Base-by-base conservation (phyloP, 2,113 vertebrate species). In the Dipodomys ordii region DNA sequence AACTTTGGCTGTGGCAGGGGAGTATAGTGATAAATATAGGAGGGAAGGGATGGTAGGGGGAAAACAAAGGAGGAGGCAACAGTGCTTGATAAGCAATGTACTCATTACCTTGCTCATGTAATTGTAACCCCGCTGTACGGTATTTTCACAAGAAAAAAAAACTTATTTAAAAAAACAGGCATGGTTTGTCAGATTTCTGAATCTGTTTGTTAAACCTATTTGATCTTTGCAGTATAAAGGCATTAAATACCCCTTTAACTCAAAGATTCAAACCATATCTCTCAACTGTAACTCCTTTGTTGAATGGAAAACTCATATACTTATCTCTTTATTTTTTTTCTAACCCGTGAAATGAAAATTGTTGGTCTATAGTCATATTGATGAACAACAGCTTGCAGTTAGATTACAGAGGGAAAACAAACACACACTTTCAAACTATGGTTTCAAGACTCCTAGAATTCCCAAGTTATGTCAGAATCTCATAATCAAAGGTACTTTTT, bases 191-290 rank as follows among this genome's bases (percentile, higher is more conserved):
- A 88, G 16, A 30, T 83, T 83, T 82, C 67, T 73, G 35, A 77
- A 2, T 93, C 20, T n/a, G 6, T 39, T 72, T 92, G 49, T 83
- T 77, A 91, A 93, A 65, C 7, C 53, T 28, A 53, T 32, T 73
- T 11, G 11, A 64, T 92, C 92, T 18, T 49, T 67, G 30, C 22
- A 23, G 71, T 88, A 32, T 62, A 19, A 81, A 91, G 87, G 20
- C 32, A 74, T n/a, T 90, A 64, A 53, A 76, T 80, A 44, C 9
- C 28, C 22, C 60, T 89, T 94, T 84, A 65, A 91, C 22, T 44
- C 87, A 13, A 5, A 2, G 68, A 13, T 25, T 57, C 74, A 91
- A 74, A 57, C 73, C 72, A 10, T 12, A 18, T 81, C 20, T 93
- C 35, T 90, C 19, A 81, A 68, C 28, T 84, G 16, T 30, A 78